A percentile compares a stretch with the other conserved stretches of the same genome.
Conservation (phyloP, 1,140 invertebrate species). For the Antheraea mylitta region DNA sequence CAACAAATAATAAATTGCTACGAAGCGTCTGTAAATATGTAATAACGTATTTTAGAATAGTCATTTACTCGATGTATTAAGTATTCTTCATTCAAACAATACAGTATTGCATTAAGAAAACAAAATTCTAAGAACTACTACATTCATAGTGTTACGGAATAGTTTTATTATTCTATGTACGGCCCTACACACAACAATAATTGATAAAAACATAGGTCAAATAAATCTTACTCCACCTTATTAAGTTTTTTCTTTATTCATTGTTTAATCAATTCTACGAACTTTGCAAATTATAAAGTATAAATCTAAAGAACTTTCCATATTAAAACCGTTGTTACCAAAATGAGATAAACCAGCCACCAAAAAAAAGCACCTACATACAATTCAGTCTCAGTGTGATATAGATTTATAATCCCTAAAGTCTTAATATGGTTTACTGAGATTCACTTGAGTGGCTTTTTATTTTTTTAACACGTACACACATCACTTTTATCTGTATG, state of each 20-base stretch:
- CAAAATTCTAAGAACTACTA: too few species aligned
- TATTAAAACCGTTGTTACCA: not conserved
- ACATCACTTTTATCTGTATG: conserved; percentile 16
- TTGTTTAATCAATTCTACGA: not conserved
- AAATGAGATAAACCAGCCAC: not conserved
- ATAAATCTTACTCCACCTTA: too few species aligned
- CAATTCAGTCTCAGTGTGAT: not conserved
- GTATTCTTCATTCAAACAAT: too few species aligned
- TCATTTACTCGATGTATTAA: not conserved
- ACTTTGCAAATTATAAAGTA: not conserved
- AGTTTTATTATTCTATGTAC: too few species aligned
- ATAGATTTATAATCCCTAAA: conserved; percentile 23
- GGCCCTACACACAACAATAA: too few species aligned
- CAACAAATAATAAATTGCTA: conserved; percentile 58
- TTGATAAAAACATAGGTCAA: too few species aligned
- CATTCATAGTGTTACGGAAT: too few species aligned
- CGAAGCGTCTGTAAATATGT: conserved; percentile 30
- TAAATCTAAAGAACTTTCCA: not conserved
- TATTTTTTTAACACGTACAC: conserved; percentile 41
- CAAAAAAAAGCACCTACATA: not conserved
- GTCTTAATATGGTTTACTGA: conserved; percentile 40
- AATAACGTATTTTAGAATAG: conserved; percentile 46
- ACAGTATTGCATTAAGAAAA: too few species aligned
- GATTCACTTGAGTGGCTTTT: conserved; percentile 37
- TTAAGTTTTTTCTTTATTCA: not conserved